These are phyloP conservation scores for Phalangium opilio DNA, from an alignment of 2,888 invertebrate genomes.

Conservation along the genomic window DNA sequence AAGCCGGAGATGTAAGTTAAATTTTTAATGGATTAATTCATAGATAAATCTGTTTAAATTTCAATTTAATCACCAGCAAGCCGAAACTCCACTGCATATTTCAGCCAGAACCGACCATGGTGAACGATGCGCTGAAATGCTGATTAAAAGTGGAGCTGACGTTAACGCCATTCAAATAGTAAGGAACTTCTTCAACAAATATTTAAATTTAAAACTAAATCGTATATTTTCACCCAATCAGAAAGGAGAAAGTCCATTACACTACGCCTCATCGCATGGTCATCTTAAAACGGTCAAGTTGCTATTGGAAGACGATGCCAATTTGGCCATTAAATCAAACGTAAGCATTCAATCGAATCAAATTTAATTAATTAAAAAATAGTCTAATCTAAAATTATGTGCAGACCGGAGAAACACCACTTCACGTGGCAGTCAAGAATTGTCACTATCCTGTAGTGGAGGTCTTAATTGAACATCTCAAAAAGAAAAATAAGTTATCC, in stretches of 20 bases:
- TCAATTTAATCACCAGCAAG: conserved; percentile 34
- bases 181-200: no score
- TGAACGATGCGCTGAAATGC: conserved; percentile 86
- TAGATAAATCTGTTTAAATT: no score
- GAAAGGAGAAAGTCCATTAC: conserved; percentile 89
- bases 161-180: conserved; percentile 86
- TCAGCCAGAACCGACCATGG: conserved; percentile 86
- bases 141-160: conserved; percentile 92
- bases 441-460: conserved; percentile 59
- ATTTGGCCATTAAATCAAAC: conserved; percentile 29
- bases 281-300: conserved; percentile 71
- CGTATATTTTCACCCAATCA: no score
- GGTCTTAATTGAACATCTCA: not conserved
- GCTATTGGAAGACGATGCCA: conserved; percentile 82
- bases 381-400: no score
- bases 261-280: conserved; percentile 85
- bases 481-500: not conserved
- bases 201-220: no score
- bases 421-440: conserved; percentile 76
- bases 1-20: conserved; percentile 36
- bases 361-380: no score
- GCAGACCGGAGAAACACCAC: conserved; percentile 81
- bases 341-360: no score
- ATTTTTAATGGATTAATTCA: no score
- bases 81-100: conserved; percentile 92